These are phyloP conservation scores for Taurulus bubalis DNA, from an alignment of 2,113 vertebrate species.

Conservation along the genomic window DNA sequence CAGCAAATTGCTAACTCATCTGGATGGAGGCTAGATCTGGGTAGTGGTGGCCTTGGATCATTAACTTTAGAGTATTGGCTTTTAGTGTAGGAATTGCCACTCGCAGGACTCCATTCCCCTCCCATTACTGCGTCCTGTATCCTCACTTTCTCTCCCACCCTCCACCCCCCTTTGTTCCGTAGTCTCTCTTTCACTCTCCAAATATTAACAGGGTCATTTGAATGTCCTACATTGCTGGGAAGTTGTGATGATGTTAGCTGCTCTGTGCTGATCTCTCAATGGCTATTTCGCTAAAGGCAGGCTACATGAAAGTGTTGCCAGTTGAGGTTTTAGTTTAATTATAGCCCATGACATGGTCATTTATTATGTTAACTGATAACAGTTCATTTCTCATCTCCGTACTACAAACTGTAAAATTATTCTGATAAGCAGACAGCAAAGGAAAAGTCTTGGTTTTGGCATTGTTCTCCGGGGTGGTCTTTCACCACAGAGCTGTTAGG, in stretches of 20 bases:
- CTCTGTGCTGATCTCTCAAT: slow-evolving; percentile 27
- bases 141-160: slow-evolving; percentile 14
- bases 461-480: slow-evolving; percentile 45
- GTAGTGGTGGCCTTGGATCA: slow-evolving; percentile 60
- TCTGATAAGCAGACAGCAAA: slow-evolving; percentile 1
- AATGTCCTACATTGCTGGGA: slow-evolving; percentile 56
- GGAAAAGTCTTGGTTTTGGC: background rate
- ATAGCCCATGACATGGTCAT: background rate
- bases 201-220: slow-evolving; percentile 67
- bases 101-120: slow-evolving; percentile 23
- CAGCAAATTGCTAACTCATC: slow-evolving; percentile 66
- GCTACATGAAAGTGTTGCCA: slow-evolving; percentile 5
- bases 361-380: slow-evolving; percentile 16
- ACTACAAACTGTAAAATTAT: slow-evolving; percentile 3
- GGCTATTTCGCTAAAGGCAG: background rate
- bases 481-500: slow-evolving; percentile 14
- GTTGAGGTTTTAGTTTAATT: slow-evolving; percentile 21
- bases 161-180: slow-evolving; percentile 8
- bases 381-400: slow-evolving; percentile 12
- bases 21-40: slow-evolving; percentile 23
- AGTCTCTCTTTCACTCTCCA: slow-evolving; percentile 56
- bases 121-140: slow-evolving; percentile 26
- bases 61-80: slow-evolving; percentile 75
- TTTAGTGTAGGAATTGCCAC: slow-evolving; percentile 13
- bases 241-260: slow-evolving; percentile 58